Evolutionary conservation across 2,113 vertebrate species (phyloP).

Genomic region (Jaculus jaculus): DNA sequence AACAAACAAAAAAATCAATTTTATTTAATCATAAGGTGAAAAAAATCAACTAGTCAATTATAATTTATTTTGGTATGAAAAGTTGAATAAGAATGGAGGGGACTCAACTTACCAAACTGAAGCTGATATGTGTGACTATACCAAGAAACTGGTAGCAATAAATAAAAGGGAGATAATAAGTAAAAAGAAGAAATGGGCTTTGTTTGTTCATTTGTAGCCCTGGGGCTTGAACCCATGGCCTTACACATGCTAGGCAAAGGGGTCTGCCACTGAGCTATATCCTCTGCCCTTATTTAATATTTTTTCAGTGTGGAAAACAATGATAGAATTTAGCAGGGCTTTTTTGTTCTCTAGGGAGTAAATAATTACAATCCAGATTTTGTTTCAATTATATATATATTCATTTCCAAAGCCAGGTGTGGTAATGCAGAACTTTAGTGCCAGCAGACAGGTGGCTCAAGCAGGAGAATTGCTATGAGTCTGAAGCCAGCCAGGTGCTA

Average conservation of each 20-base stretch:
- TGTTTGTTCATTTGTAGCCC: not conserved
- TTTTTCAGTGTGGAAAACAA: not conserved
- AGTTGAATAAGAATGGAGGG: not conserved
- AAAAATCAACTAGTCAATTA: not conserved
- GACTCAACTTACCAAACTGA: not conserved
- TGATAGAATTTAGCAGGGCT: not conserved
- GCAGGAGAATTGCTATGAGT: too few relatives aligned
- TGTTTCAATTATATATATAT: not conserved
- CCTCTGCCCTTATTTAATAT: not conserved
- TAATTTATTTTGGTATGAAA: conserved; percentile 7
- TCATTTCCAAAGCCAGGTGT: not conserved
- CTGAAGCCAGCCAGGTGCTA: too few relatives aligned
- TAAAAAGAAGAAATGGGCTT: not conserved
- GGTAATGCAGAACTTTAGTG: too few relatives aligned
- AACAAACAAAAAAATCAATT: not conserved
- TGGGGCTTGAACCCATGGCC: not conserved
- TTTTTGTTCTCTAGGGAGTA: not conserved
- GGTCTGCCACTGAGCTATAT: too few relatives aligned
- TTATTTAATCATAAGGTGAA: not conserved
- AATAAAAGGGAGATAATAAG: not conserved
- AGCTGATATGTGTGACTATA: not conserved
- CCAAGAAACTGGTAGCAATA: not conserved
- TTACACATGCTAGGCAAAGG: not conserved
- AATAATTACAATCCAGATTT: conserved; percentile 21
- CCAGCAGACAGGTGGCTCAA: too few relatives aligned